phyloP scores from a whole-genome alignment of 2,888 invertebrate species.

The Leptarthrus brevirostris region DNA sequence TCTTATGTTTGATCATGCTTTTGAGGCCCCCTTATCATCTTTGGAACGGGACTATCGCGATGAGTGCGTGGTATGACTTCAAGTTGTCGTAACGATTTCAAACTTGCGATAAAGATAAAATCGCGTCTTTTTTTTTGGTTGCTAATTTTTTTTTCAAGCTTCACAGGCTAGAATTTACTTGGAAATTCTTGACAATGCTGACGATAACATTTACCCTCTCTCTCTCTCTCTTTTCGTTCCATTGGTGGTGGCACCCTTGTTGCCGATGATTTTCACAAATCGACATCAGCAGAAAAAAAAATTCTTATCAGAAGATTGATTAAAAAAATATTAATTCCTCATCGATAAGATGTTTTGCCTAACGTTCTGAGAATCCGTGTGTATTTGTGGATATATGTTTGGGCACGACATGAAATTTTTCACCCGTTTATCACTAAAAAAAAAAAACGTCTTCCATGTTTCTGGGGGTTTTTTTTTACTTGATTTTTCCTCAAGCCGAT shows the following conservation, averaged over 20 bases:
- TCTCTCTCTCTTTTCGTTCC: too few relatives aligned
- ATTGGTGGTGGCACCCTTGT: too few relatives aligned
- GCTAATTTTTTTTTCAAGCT: too few relatives aligned
- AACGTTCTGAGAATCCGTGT: neutral
- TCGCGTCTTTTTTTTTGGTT: neutral
- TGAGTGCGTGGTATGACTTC: neutral
- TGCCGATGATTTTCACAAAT: too few relatives aligned
- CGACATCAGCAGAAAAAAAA: neutral
- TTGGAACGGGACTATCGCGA: too few relatives aligned
- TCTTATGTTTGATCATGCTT: constrained; percentile 7
- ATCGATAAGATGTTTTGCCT: constrained; percentile 6
- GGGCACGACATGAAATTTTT: neutral
- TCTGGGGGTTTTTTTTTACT: neutral
- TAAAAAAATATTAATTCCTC: neutral
- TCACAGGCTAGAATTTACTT: too few relatives aligned
- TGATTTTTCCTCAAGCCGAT: constrained; percentile 1
- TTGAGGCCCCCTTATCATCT: neutral
- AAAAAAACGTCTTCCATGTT: neutral
- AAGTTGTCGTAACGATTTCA: neutral
- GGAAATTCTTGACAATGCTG: neutral
- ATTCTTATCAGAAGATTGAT: neutral
- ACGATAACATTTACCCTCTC: too few relatives aligned
- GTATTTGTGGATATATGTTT: neutral
- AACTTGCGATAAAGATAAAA: neutral
- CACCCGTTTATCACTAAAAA: too few relatives aligned